Evolutionary conservation across 64 coral and sea anemone species (phyloP), one percentile per base, ranked within the genome.

Genomic region (Catalaphyllia jardinei): DNA sequence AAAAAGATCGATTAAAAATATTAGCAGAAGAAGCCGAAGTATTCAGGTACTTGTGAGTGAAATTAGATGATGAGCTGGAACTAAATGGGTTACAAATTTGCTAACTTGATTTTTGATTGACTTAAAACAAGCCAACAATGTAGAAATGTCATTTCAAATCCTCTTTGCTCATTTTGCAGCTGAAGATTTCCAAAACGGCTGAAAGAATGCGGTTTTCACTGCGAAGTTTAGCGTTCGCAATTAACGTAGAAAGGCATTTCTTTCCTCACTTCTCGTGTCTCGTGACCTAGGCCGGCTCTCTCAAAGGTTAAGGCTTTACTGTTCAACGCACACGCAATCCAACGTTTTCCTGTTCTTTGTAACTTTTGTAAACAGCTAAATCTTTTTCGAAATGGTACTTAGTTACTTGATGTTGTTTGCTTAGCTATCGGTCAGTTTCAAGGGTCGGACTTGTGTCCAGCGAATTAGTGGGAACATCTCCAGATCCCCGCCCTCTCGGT

Each of bases 361-460:
- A 79, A 54, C 52, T 80, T 80, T 80, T 42, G 74, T 77, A 50
- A 77, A 77, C 74, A 49, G 35, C 74, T 77, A 49, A 50, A 77
- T 19, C 19, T 22, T 77, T 8, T 46, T 28, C 30, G 27, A 60
- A 31, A 29, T 17, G 24, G 52, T 62, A 61, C 52, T 54, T 77
- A n/a, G 35, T 17, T 19, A 42, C 60, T 6, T 46, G 80, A 83
- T 65, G 29, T 16, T 71, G 81, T 85, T 85, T 85, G 46, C 38
- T 51, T 67, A 71, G 62, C 19, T 85, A n/a, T 24, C 46, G 3
- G 62, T 64, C 38, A 85, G 71, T 71, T 24, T 5, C 65, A 27
- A 46, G 42, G 65, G 65, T 69, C 25, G 4, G 25, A 4, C n/a
- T 11, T n/a, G 18, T 65, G 18, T 65, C 18, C 18, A 69, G 25